A percentile compares a stretch with the other conserved stretches of the same genome.
These are phyloP conservation scores for Enteromius treurensis DNA, from an alignment of 2,797 vertebrate genomes.

Conservation along the genomic window DNA sequence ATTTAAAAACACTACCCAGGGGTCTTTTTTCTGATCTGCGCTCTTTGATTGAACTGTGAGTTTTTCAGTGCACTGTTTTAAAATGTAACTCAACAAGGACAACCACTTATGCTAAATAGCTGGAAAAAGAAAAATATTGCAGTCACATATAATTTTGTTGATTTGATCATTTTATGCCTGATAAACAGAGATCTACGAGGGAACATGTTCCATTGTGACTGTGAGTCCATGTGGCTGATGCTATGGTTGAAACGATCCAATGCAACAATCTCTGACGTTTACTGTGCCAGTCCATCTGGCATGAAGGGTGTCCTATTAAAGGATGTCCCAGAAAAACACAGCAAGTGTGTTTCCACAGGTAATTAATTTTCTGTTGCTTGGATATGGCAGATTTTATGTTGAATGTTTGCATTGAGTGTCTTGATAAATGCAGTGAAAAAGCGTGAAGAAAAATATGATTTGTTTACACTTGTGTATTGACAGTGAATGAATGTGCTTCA, in stretches of 20 bases:
- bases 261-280: conserved; percentile 92
- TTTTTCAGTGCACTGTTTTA: conserved; percentile 59
- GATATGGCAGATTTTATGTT: background rate
- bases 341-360: conserved; percentile 94
- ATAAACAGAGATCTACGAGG: conserved; percentile 90
- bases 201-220: conserved; percentile 94
- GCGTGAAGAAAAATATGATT: background rate
- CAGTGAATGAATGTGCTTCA: background rate
- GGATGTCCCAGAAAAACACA: conserved; percentile 86
- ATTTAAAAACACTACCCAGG: conserved; percentile 89
- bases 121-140: background rate
- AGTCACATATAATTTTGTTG: background rate
- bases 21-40: conserved; percentile 92
- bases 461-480: background rate
- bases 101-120: background rate
- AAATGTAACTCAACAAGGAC: background rate
- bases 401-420: background rate
- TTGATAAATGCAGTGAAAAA: background rate
- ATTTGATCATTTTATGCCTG: background rate
- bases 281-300: conserved; percentile 88
- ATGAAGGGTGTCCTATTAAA: conserved; percentile 94
- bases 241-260: conserved; percentile 97
- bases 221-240: conserved; percentile 97
- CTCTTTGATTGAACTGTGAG: conserved; percentile 97
- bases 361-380: conserved; percentile 27